phyloP scores from a whole-genome alignment of 1,140 invertebrate genomes.

The Calycopis cecrops region DNA sequence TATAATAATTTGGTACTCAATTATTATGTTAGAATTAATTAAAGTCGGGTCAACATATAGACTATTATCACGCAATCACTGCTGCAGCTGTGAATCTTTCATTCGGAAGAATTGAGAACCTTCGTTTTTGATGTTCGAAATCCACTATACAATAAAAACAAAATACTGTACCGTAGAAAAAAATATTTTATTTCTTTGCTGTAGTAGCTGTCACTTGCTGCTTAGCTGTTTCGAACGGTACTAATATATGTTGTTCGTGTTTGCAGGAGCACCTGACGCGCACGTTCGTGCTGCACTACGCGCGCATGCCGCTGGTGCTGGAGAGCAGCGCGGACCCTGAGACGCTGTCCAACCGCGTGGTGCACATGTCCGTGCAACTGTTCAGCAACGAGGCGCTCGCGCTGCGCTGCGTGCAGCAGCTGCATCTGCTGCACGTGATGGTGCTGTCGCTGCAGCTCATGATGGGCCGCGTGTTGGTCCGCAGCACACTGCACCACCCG shows the following conservation, averaged over 20 bases:
- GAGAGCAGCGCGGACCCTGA: slow-evolving; percentile 91
- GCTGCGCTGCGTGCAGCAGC: slow-evolving; percentile 90
- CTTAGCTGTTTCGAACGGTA: slow-evolving; percentile 7
- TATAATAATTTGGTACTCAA: too few relatives aligned
- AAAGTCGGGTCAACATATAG: too few relatives aligned
- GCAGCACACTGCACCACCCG: slow-evolving; percentile 89
- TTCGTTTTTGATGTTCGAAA: too few relatives aligned
- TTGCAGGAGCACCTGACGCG: slow-evolving; percentile 91
- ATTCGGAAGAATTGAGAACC: too few relatives aligned
- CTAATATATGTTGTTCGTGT: slow-evolving; percentile 1
- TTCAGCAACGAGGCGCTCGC: slow-evolving; percentile 96
- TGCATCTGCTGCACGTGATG: slow-evolving; percentile 95
- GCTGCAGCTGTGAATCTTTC: too few relatives aligned
- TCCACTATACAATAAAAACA: too few relatives aligned
- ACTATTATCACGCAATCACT: too few relatives aligned
- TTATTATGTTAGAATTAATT: too few relatives aligned
- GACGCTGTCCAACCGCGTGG: slow-evolving; percentile 94
- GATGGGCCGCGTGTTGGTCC: slow-evolving; percentile 93
- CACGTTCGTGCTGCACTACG: slow-evolving; percentile 97
- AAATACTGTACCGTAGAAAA: too few relatives aligned
- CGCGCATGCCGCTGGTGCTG: slow-evolving; percentile 93
- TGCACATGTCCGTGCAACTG: slow-evolving; percentile 96
- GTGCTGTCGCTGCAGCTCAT: slow-evolving; percentile 94
- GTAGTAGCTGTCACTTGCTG: too few relatives aligned
- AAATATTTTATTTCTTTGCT: too few relatives aligned